These are phyloP conservation scores for Leuciscus idus DNA, from an alignment of 2,113 vertebrate genomes.

Conservation along the genomic window DNA sequence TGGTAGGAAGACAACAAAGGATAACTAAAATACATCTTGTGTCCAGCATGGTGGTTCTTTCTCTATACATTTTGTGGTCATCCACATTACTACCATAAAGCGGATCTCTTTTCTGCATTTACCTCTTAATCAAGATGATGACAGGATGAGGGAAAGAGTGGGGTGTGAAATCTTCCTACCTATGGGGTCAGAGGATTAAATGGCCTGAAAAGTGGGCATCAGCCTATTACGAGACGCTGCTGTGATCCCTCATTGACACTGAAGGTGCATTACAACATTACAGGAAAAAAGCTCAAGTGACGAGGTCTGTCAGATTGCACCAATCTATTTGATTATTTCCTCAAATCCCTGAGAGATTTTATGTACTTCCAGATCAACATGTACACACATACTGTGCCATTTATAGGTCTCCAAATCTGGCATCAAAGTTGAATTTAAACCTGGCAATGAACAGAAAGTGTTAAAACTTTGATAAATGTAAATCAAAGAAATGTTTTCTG, in stretches of 20 bases:
- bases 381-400: conserved; percentile 9
- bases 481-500: not conserved
- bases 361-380: not conserved
- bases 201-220: not conserved
- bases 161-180: conserved; percentile 10
- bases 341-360: conserved; percentile 25
- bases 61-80: not conserved
- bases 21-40: not conserved
- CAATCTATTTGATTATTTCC: conserved; percentile 24
- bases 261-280: not conserved
- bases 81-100: not conserved
- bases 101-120: not conserved
- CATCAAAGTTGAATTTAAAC: not conserved
- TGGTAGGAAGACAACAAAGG: not conserved
- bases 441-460: not conserved
- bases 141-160: not conserved
- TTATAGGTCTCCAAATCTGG: not conserved
- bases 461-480: not conserved
- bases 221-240: not conserved
- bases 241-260: conserved; percentile 8
- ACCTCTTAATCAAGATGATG: conserved; percentile 34
- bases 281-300: not conserved
- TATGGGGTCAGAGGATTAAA: conserved; percentile 6
- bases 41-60: not conserved
- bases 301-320: not conserved